Percentiles rank a stretch among this genome's conserved stretches.
phyloP scores from a whole-genome alignment of 2,797 vertebrate species.

The Xiphorhynchus erythropygius region DNA sequence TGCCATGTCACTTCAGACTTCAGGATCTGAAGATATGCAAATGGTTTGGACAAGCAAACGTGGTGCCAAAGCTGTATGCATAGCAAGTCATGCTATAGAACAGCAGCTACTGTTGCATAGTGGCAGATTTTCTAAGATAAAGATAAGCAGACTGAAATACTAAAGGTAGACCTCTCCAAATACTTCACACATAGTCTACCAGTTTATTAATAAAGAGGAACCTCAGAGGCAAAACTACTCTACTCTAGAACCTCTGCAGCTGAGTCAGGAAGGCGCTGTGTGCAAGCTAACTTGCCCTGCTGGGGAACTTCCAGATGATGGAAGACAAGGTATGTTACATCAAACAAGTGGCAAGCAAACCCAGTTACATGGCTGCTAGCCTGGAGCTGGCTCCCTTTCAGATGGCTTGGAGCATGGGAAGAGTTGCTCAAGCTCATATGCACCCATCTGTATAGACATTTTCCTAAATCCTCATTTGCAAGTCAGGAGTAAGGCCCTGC shows the following conservation, averaged over 20 bases:
- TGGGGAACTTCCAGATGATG: background rate
- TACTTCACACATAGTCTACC: background rate
- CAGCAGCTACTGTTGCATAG: background rate
- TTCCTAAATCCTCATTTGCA: background rate
- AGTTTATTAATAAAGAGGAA: background rate
- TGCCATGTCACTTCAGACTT: background rate
- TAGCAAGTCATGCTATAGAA: background rate
- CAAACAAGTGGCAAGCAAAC: background rate
- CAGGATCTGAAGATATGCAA: background rate
- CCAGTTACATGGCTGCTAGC: background rate
- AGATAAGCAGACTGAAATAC: background rate
- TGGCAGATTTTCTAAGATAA: background rate
- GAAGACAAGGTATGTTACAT: background rate
- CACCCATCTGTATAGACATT: background rate
- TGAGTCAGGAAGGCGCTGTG: background rate
- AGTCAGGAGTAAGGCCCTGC: background rate
- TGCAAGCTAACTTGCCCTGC: background rate
- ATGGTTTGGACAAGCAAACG: conserved; percentile 35
- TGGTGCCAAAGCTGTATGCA: background rate
- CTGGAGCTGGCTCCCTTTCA: background rate
- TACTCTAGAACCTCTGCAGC: background rate
- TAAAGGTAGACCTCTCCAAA: background rate
- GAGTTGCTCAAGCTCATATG: background rate
- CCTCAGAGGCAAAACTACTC: background rate
- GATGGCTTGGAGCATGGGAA: background rate